Percentiles rank a stretch among this genome's conserved stretches.
Evolutionary conservation across 2,797 vertebrate genomes (phyloP).

Genomic region (Pteronotus mesoamericanus): DNA sequence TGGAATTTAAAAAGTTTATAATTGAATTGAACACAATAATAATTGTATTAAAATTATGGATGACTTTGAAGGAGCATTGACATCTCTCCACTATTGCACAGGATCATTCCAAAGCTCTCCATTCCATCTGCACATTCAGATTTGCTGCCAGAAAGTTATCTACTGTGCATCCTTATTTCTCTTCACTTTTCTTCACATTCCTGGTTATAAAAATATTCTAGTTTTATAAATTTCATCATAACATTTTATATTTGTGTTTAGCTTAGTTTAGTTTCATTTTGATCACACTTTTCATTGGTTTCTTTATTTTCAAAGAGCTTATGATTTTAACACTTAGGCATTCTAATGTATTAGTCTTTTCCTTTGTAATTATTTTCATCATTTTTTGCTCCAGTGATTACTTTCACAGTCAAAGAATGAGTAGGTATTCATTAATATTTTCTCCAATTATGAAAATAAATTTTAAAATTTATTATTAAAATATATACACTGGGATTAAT

Average conservation of each 20-base stretch:
- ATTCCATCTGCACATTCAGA: neutral
- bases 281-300: neutral
- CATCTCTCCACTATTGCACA: neutral
- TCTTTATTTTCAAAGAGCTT: neutral
- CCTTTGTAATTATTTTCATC: neutral
- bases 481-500: neutral
- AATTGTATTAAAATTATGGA: neutral
- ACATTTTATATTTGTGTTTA: neutral
- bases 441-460: neutral
- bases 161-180: neutral
- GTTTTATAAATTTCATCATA: neutral
- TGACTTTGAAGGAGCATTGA: neutral
- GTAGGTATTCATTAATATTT: neutral
- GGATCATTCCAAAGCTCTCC: neutral
- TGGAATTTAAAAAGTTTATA: neutral
- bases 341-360: neutral
- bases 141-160: neutral
- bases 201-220: neutral
- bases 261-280: neutral
- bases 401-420: neutral
- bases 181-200: neutral
- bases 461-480: neutral
- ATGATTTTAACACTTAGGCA: neutral
- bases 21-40: neutral
- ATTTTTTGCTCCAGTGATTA: slow-evolving; percentile 2